A percentile compares a stretch with the other conserved stretches of the same genome.
phyloP scores from a whole-genome alignment of 2,113 vertebrate species.

The Elachura formosa region DNA sequence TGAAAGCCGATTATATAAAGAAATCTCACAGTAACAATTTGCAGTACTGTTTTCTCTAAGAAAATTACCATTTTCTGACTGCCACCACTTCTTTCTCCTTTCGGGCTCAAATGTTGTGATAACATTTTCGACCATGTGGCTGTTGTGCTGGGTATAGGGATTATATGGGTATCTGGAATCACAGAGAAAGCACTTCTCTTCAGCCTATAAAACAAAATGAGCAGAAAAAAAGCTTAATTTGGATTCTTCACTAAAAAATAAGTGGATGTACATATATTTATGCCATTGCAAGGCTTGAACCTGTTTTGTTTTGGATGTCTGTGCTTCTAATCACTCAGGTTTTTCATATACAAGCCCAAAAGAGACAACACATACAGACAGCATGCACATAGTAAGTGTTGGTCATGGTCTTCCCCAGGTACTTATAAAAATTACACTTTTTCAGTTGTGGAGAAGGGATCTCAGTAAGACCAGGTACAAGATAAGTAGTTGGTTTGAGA shows the following conservation, averaged over 20 bases:
- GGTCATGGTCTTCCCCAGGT: not conserved
- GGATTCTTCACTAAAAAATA: not conserved
- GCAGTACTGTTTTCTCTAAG: not conserved
- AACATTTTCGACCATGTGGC: conserved; percentile 82
- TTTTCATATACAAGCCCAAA: not conserved
- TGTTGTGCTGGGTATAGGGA: conserved; percentile 71
- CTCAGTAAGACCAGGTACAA: not conserved
- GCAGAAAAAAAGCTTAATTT: not conserved
- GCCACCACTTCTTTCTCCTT: conserved; percentile 86
- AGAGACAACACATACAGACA: not conserved
- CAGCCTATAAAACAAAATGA: conserved; percentile 66
- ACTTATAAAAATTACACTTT: not conserved
- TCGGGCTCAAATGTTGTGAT: conserved; percentile 79
- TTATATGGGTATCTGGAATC: conserved; percentile 80
- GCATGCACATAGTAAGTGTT: not conserved
- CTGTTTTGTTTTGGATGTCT: not conserved
- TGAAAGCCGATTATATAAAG: not conserved
- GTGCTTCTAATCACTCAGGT: not conserved
- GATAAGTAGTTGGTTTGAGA: not conserved
- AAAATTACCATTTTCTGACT: conserved; percentile 84
- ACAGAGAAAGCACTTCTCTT: conserved; percentile 86
- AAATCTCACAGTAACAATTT: not conserved
- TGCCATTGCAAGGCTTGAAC: not conserved
- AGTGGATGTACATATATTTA: not conserved
- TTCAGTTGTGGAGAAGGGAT: not conserved